Base-by-base conservation (phyloP, 2,113 vertebrate species). In the Hydrolagus affinis region DNA sequence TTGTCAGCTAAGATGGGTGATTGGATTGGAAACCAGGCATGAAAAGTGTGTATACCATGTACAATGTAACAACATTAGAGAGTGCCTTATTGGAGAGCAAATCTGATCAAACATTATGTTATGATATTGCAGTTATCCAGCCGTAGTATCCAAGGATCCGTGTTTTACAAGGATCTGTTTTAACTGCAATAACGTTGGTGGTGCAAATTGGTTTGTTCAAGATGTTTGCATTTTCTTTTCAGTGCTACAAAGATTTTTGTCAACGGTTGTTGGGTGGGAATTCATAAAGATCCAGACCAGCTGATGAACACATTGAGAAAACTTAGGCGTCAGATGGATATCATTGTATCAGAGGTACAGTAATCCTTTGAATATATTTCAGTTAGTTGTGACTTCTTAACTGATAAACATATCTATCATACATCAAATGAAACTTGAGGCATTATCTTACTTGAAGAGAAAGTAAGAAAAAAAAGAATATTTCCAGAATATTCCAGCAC, bases 221-320 rank as follows among this genome's bases (percentile, higher is more conserved):
- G 23, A 28, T 30, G 83, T 80, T 66, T 14, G 17, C 11, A 14
- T 80, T 11, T 86, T 69, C 17, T 86, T 88, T 85, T 0, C 86
- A 99, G 98, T 88, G 97, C 98, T 86, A 99, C 98, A 1, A 99
- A 99, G 91, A 99, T 99, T 89, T 99, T 99, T 92, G 97, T 99
- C 87, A 99, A 99, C 0, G 97, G 98, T 85, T 99, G 98, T 89
- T 99, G 98, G 98, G 98, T 99, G 21, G 98, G 98, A 76, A 99
- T 99, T 90, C 97, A 99, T 90, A 99, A 99, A 92, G 98, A 99
- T 89, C 98, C 97, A 0, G 98, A 99, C 87, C 98, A 99, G 85
- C 93, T 99, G 87, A 99, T 99, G 98, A 99, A 98, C 88, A 99
- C 98, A 0, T 90, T 99, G 57, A 93, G 98, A 87, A 99, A 99